Evolutionary conservation across 2,888 invertebrate genomes (phyloP).

Genomic region (Drosophila peninsularis): DNA sequence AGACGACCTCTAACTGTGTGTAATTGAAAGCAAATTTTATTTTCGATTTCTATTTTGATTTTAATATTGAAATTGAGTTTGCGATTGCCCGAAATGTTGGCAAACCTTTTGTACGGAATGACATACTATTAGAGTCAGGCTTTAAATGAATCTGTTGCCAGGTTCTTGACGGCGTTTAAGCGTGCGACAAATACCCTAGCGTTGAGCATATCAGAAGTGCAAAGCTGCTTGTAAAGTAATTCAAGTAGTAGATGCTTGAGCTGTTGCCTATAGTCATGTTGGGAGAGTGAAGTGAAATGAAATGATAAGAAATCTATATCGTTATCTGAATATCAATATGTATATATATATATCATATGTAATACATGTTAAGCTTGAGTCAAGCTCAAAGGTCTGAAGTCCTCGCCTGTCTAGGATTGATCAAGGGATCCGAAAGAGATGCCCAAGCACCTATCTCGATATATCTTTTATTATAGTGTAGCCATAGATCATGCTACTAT

Average conservation of each 20-base stretch:
- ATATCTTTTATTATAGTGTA: no score
- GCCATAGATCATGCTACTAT: neutral
- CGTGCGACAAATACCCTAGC: neutral
- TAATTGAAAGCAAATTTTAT: conserved; percentile 53
- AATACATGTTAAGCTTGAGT: no score
- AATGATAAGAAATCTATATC: no score
- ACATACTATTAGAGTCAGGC: conserved; percentile 27
- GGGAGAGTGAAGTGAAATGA: no score
- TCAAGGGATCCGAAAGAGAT: neutral
- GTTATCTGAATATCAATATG: no score
- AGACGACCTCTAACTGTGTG: conserved; percentile 18
- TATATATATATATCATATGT: no score
- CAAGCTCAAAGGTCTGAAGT: neutral
- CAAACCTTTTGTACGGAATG: conserved; percentile 40
- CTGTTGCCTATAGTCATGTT: no score
- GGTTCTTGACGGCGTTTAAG: conserved; percentile 15
- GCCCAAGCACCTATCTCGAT: no score
- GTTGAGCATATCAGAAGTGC: neutral
- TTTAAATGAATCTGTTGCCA: conserved; percentile 34
- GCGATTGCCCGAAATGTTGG: conserved; percentile 28
- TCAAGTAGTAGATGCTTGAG: neutral
- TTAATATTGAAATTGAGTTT: conserved; percentile 19
- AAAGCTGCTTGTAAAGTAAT: neutral
- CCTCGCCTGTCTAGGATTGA: neutral
- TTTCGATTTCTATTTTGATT: conserved; percentile 40